Conservation (phyloP, 2,888 invertebrate species). For the Ptychoptera albimana region DNA sequence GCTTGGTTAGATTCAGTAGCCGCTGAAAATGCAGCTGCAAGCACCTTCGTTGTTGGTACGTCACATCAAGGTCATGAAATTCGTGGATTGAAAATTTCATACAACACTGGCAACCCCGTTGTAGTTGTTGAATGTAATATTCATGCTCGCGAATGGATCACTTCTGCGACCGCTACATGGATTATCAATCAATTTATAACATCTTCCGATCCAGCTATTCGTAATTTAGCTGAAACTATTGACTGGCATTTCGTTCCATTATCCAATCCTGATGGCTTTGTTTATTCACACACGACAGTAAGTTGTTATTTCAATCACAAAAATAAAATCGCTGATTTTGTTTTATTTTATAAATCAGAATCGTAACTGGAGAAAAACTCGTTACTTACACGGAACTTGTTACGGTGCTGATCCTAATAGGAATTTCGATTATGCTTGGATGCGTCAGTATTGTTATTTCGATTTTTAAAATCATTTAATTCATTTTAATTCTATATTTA, state of each 20-base stretch:
- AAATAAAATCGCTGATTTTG: too few species aligned
- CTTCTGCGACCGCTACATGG: conserved; percentile 50
- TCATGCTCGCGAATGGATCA: conserved; percentile 56
- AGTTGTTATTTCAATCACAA: conserved; percentile 22
- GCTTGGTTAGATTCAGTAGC: conserved; percentile 38
- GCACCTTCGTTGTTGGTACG: conserved; percentile 35
- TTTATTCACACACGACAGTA: conserved; percentile 44
- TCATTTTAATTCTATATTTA: not conserved
- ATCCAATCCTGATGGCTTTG: conserved; percentile 61
- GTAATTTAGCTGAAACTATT: conserved; percentile 42
- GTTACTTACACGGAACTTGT: conserved; percentile 31
- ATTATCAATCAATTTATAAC: conserved; percentile 54
- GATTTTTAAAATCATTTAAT: not conserved
- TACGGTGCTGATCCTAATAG: conserved; percentile 26
- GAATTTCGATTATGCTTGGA: conserved; percentile 26
- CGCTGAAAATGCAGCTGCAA: conserved; percentile 33
- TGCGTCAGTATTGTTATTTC: conserved; percentile 10
- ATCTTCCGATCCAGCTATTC: conserved; percentile 36
- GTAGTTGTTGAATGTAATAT: conserved; percentile 50
- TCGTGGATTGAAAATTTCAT: conserved; percentile 36
- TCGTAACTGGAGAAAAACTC: conserved; percentile 50
- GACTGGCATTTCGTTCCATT: conserved; percentile 65
- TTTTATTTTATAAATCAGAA: too few species aligned
- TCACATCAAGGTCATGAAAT: conserved; percentile 43
- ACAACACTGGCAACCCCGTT: conserved; percentile 31